Evolutionary conservation across 2,113 vertebrate species (phyloP).

Genomic region (Daphoenositta chrysoptera): DNA sequence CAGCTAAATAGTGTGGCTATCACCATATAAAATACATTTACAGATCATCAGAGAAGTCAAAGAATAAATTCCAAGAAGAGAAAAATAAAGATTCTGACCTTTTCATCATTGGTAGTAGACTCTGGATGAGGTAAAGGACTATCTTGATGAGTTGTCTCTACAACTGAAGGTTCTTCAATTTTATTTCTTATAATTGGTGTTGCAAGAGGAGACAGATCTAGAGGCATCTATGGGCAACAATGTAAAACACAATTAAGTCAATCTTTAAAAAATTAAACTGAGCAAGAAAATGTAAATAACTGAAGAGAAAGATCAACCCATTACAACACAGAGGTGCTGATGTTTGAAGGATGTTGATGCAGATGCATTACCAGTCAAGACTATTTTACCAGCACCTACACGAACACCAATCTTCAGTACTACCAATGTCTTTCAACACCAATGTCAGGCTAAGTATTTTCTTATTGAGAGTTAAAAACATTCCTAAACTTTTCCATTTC

Average conservation of each 20-base stretch:
- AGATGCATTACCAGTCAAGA: background rate
- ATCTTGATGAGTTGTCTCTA: constrained; percentile 87
- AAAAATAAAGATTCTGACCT: constrained; percentile 72
- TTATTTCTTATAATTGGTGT: constrained; percentile 95
- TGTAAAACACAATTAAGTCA: background rate
- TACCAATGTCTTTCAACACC: background rate
- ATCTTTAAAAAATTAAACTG: background rate
- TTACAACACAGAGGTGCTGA: background rate
- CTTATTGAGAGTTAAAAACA: background rate
- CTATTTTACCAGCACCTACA: background rate
- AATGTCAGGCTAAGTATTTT: background rate
- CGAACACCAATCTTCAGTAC: background rate
- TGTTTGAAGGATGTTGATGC: background rate
- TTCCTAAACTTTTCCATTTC: background rate
- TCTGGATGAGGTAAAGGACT: constrained; percentile 97
- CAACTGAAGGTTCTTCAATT: constrained; percentile 84
- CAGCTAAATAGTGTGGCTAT: background rate
- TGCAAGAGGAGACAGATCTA: constrained; percentile 96
- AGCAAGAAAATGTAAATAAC: background rate
- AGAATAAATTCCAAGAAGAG: background rate
- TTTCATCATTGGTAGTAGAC: constrained; percentile 95
- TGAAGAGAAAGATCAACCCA: background rate
- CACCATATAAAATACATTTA: background rate
- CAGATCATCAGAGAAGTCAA: background rate
- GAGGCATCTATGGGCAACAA: constrained; percentile 81